Conservation (phyloP, 2,888 invertebrate species). For the Labia minor region DNA sequence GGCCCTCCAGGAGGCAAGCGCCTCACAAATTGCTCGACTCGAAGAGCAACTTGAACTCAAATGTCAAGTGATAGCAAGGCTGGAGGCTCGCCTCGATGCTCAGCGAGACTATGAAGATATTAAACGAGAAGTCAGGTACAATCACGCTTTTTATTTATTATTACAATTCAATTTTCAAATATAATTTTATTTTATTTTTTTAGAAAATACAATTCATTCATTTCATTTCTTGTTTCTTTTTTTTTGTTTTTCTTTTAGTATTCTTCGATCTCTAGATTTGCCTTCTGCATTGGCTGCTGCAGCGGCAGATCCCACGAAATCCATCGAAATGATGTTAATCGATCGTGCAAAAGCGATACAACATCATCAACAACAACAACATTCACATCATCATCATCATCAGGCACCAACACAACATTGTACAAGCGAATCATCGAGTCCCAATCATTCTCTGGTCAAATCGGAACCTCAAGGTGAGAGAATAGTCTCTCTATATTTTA, state of each 20-base stretch:
- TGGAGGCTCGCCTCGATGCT: slow-evolving; percentile 73
- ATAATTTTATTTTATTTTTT: neutral
- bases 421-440: neutral
- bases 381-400: slow-evolving; percentile 24
- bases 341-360: slow-evolving; percentile 64
- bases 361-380: slow-evolving; percentile 29
- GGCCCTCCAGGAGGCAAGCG: slow-evolving; percentile 79
- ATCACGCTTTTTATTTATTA: too few relatives aligned
- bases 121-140: slow-evolving; percentile 73
- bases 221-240: neutral
- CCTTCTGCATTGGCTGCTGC: slow-evolving; percentile 37
- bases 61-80: slow-evolving; percentile 68
- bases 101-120: slow-evolving; percentile 90
- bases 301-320: slow-evolving; percentile 39
- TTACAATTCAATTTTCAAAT: neutral
- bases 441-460: slow-evolving; percentile 7
- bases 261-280: slow-evolving; percentile 68
- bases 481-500: slow-evolving; percentile 16
- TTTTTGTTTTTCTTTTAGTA: slow-evolving; percentile 47
- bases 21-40: slow-evolving; percentile 74
- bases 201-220: neutral
- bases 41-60: slow-evolving; percentile 85
- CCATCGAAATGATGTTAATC: slow-evolving; percentile 61
- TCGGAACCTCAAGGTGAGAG: slow-evolving; percentile 37
- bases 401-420: slow-evolving; percentile 16